Evolutionary conservation across 2,888 invertebrate genomes (phyloP), one percentile per base, ranked within the genome.

Genomic region (Chaitophorus viminalis): DNA sequence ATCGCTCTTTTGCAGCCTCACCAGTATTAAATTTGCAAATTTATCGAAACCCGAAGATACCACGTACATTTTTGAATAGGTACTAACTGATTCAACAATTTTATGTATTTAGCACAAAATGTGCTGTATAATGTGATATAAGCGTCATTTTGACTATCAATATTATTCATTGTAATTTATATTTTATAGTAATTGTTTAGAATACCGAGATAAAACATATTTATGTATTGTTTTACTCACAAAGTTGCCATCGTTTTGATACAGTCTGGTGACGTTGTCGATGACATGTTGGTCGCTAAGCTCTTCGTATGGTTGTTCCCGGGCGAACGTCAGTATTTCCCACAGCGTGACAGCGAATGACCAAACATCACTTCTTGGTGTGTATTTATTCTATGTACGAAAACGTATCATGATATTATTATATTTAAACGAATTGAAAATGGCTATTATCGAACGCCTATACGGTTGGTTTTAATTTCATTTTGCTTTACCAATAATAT

Each of bases 281-380:
- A 97, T 94, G 90, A 97, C 94, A 91, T 95, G 94, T 91, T 95
- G 95, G 92, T 97, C 96, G 89, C 93, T 94, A 91, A 96, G 92
- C 90, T 95, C 94, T 90, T 95, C 95, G 91, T 94, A 97, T 14
- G 97, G 97, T 91, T 96, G 96, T 90, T 95, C 95, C 84, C 95
- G 93, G 78, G 96, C 96, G 91, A 95, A 95, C 70, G 95, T 96
- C 91, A 97, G 92, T 90, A 97, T 94, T 92, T 97, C 97, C 96
- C 96, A 97, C 89, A 97, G 93, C 82, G 96, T 95, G 88, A 97
- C 96, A 76, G 96, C 97, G 91, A 96, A 97, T 85, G 96, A 94
- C 97, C 97, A 97, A 76, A 96, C 96, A 92, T 97, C 97, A 90
- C 96, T 95, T 91, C 96, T 96, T 82, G 94, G 94, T 65, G 95